Evolutionary conservation across 2,888 invertebrate species (phyloP).

Genomic region (Drosophila nr. perissopoda): DNA sequence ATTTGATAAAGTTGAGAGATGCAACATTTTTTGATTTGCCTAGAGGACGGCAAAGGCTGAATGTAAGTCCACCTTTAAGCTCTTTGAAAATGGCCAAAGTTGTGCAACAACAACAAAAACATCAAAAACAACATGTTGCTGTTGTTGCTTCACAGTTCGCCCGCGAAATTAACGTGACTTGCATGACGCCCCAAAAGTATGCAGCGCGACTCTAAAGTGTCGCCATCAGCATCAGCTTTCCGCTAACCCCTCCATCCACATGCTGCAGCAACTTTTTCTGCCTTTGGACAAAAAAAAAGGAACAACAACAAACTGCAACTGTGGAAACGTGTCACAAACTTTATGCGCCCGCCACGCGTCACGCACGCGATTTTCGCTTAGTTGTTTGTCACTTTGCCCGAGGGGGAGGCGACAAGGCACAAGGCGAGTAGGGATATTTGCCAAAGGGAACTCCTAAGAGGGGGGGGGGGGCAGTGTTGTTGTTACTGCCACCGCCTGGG

Average conservation of each 20-base stretch:
- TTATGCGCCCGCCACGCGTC: conserved; percentile 78
- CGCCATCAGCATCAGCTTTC: conserved; percentile 57
- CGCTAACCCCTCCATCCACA: background rate
- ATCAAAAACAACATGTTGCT: conserved; percentile 26
- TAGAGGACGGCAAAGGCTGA: conserved; percentile 23
- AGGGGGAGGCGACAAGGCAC: conserved; percentile 2
- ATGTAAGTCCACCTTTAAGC: conserved; percentile 61
- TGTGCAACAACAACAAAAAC: conserved; percentile 32
- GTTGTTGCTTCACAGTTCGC: conserved; percentile 69
- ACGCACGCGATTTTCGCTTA: conserved; percentile 80
- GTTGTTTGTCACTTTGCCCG: conserved; percentile 74
- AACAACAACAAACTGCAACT: conserved; percentile 63
- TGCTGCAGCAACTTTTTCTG: conserved; percentile 49
- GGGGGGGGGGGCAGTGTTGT: background rate
- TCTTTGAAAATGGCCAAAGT: conserved; percentile 70
- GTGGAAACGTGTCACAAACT: conserved; percentile 77
- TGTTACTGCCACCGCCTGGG: conserved; percentile 47
- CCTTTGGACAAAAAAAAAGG: conserved; percentile 41
- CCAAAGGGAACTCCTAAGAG: conserved; percentile 9
- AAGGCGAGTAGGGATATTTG: conserved; percentile 6
- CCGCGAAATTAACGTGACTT: conserved; percentile 76
- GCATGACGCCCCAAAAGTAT: conserved; percentile 74
- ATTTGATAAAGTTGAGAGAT: background rate
- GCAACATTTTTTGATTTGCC: conserved; percentile 23
- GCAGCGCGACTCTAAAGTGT: conserved; percentile 75